Percentiles rank a stretch among this genome's conserved stretches.
These are phyloP conservation scores for Triops longicaudatus DNA, from an alignment of 1,140 invertebrate genomes.

Conservation along the genomic window DNA sequence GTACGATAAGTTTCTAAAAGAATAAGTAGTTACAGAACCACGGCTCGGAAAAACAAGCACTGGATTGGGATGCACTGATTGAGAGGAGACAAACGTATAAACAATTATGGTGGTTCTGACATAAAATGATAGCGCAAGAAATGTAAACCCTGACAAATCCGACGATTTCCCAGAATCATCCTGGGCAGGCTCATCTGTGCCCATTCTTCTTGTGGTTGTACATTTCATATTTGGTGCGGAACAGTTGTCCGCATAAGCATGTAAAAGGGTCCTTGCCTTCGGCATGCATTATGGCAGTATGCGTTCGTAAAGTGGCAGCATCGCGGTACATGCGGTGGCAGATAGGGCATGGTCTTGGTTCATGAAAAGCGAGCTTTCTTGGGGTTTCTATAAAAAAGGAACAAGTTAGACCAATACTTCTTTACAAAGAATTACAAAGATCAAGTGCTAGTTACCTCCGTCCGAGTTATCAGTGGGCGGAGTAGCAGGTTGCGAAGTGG, in stretches of 20 bases:
- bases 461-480: conserved; percentile 16
- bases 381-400: conserved; percentile 22
- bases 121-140: neutral
- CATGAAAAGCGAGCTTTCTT: conserved; percentile 37
- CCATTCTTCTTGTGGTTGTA: conserved; percentile 38
- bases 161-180: neutral
- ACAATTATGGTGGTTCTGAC: neutral
- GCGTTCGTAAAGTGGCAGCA: conserved; percentile 37
- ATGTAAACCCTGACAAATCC: neutral
- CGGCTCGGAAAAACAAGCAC: neutral
- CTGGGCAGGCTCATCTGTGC: conserved; percentile 29
- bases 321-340: conserved; percentile 37
- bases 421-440: neutral
- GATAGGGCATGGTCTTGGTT: conserved; percentile 37
- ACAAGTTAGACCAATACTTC: neutral
- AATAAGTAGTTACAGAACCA: neutral
- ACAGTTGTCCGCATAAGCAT: conserved; percentile 36
- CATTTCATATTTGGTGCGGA: conserved; percentile 38
- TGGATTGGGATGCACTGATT: conserved; percentile 7
- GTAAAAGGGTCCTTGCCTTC: conserved; percentile 36
- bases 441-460: conserved; percentile 12
- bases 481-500: conserved; percentile 17
- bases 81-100: neutral
- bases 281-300: conserved; percentile 38
- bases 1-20: neutral